Conservation (phyloP, 1,140 invertebrate genomes). For the Drosophila funebris region DNA sequence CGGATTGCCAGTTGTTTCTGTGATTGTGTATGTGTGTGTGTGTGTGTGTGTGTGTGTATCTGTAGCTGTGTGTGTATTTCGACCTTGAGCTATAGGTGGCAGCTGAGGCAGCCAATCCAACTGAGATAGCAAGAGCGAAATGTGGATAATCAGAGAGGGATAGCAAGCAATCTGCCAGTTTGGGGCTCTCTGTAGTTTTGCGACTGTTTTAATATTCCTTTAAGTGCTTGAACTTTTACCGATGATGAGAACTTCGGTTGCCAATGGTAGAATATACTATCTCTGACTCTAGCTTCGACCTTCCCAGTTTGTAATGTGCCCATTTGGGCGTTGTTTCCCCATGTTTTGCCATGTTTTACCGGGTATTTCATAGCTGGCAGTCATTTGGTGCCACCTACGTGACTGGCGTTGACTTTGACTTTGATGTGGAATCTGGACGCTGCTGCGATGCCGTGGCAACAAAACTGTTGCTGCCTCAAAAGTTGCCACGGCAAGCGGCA, state of each 20-base stretch:
- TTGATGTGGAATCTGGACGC: slow-evolving; percentile 28
- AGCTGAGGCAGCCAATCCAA: slow-evolving; percentile 36
- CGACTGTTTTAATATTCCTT: slow-evolving; percentile 76
- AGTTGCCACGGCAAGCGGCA: slow-evolving; percentile 10
- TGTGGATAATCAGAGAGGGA: neutral
- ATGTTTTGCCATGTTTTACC: slow-evolving; percentile 38
- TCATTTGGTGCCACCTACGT: slow-evolving; percentile 75
- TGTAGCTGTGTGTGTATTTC: slow-evolving; percentile 41
- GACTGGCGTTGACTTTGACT: slow-evolving; percentile 37
- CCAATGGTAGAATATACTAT: neutral
- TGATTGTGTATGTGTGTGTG: slow-evolving; percentile 9
- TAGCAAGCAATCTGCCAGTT: neutral
- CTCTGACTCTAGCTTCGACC: neutral
- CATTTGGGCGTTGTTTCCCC: slow-evolving; percentile 8
- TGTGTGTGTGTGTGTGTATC: slow-evolving; percentile 6
- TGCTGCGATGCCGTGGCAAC: slow-evolving; percentile 19
- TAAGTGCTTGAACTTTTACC: slow-evolving; percentile 35
- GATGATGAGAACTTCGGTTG: slow-evolving; percentile 4
- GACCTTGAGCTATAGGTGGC: slow-evolving; percentile 66
- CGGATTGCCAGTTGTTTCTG: slow-evolving; percentile 9
- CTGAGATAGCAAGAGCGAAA: neutral
- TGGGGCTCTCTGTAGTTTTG: slow-evolving; percentile 3
- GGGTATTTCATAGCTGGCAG: slow-evolving; percentile 52
- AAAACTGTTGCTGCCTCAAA: slow-evolving; percentile 17
- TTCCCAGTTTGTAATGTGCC: neutral